Percentiles rank a stretch among this genome's conserved stretches.
Conservation (phyloP, 2,888 invertebrate genomes). For the Carcina quercana region DNA sequence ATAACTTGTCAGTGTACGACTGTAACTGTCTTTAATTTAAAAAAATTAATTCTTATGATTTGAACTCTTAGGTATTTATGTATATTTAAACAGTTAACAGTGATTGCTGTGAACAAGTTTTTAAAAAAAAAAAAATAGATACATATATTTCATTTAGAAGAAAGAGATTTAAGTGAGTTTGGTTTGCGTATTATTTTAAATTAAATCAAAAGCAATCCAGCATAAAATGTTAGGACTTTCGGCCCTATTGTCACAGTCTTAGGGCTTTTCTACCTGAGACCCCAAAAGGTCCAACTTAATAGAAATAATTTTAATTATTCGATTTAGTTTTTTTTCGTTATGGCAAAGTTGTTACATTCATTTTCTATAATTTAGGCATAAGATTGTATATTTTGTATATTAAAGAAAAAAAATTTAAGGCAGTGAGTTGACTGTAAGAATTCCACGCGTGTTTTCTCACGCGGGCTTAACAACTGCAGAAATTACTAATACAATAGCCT, state of each 20-base stretch:
- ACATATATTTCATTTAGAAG: background rate
- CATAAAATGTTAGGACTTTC: background rate
- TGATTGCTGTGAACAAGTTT: no score
- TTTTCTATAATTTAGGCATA: slow-evolving; percentile 2
- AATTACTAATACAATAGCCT: background rate
- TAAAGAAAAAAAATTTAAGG: background rate
- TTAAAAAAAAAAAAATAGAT: no score
- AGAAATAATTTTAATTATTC: slow-evolving; percentile 7
- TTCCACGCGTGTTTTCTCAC: no score
- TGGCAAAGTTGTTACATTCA: slow-evolving; percentile 18
- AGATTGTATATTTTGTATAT: slow-evolving; percentile 10
- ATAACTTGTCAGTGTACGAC: no score
- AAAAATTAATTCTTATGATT: no score
- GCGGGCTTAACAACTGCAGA: background rate
- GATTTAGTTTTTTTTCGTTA: slow-evolving; percentile 4
- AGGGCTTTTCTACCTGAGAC: background rate
- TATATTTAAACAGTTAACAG: no score
- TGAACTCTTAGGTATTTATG: no score
- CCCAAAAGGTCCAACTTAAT: slow-evolving; percentile 1
- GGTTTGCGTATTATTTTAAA: background rate
- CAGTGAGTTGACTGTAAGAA: background rate
- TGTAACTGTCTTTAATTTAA: no score
- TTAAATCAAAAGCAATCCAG: background rate
- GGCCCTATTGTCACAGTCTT: background rate
- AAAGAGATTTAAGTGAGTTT: background rate